These are phyloP conservation scores for Buceros bicornis DNA, from an alignment of 2,797 vertebrate genomes.

Conservation along the genomic window DNA sequence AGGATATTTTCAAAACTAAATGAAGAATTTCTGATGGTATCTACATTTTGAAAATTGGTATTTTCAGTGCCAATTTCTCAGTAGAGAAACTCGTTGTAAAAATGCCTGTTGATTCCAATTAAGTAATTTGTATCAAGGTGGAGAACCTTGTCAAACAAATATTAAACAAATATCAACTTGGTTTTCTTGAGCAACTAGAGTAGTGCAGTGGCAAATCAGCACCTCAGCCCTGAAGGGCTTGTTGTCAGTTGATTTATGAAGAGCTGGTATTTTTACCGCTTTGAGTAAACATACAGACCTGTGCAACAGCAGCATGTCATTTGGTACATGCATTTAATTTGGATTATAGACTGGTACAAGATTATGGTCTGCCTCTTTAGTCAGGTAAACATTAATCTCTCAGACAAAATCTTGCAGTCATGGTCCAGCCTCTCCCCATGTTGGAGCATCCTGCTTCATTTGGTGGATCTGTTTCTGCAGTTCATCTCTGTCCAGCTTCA, in stretches of 20 bases:
- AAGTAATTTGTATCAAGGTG: background rate
- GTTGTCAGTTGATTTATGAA: background rate
- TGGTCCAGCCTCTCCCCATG: constrained; percentile 49
- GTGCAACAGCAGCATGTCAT: constrained; percentile 27
- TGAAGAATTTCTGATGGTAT: background rate
- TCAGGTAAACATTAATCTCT: background rate
- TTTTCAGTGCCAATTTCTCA: background rate
- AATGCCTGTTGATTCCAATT: background rate
- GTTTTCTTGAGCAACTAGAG: background rate
- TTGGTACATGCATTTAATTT: constrained; percentile 63
- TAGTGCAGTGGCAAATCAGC: constrained; percentile 19
- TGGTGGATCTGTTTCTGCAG: constrained; percentile 82
- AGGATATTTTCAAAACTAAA: background rate
- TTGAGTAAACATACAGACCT: constrained; percentile 41
- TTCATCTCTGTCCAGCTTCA: constrained; percentile 84
- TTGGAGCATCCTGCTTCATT: constrained; percentile 71
- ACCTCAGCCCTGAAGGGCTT: background rate
- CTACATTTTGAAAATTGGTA: background rate
- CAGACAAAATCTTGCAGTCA: background rate
- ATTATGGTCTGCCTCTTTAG: background rate
- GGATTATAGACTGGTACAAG: background rate
- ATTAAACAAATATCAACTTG: background rate
- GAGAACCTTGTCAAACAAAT: background rate
- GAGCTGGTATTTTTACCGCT: constrained; percentile 30
- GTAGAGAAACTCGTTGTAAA: background rate